Base-by-base conservation (phyloP, 2,888 invertebrate species). In the Euspilapteryx auroguttella region DNA sequence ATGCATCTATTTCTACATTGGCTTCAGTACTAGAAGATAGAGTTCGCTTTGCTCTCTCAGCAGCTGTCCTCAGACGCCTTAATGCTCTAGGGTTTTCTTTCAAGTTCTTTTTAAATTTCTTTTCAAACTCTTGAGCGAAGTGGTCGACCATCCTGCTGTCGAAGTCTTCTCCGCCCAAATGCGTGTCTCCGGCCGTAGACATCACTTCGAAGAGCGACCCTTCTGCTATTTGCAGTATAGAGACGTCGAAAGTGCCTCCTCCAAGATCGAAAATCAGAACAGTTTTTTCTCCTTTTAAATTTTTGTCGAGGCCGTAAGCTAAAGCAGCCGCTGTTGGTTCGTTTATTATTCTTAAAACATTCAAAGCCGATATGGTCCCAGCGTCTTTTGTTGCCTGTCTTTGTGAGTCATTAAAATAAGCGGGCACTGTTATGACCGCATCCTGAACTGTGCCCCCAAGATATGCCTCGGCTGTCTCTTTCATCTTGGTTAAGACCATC, bases 221-320 rank as follows among this genome's bases (percentile, higher is more conserved):
- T 59, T 94, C 92, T 43, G 91, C 89, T 53, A 95, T 94, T 38
- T 89, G 85, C 15, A 95, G 75, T 37, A 94, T 82, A 14, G 94
- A 94, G 6, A 95, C 94, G 73, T 95, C 94, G 52, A 95, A 95
- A 20, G 93, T 94, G 15, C 93, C 94, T 36, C 94, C 94, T 13
- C 87, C 87, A 33, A 89, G 76, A 55, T 88, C 87, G 42, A 86
- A 87, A 41, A 88, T 87, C 8, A 87, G 59, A 4, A 87, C 84
- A 49, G 85, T 87, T 37, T 83, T 85, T 46, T 87, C 87, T 2
- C 87, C 86, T 49, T 80, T 82, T 9, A 86, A 64, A 43, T 86
- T 81, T 56, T 87, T 87, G 47, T 87, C 87, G 25, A 87, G 62
- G 5, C 94, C 93, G 45, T 94, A 92, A 32, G 92, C 90, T 33